phyloP scores from a whole-genome alignment of 2,888 invertebrate species.

The Achlya flavicornis region DNA sequence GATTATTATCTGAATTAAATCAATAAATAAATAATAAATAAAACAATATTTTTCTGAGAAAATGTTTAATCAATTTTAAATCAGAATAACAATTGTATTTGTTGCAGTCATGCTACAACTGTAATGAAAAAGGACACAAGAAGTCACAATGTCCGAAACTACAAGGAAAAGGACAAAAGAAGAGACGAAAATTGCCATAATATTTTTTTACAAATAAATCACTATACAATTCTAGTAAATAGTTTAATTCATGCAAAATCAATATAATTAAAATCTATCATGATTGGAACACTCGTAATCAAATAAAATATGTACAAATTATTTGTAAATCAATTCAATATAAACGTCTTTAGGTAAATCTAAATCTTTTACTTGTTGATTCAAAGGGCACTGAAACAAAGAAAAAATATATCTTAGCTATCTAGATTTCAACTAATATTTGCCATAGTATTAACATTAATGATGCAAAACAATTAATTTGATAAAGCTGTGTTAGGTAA shows the following conservation, averaged over 20 bases:
- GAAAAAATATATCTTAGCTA: conserved; percentile 5
- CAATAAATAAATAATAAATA: no score
- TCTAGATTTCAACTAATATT: background rate
- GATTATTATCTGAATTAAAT: no score
- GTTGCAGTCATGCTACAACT: conserved; percentile 84
- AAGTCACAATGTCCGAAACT: conserved; percentile 77
- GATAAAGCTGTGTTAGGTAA: no score
- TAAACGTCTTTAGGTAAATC: conserved; percentile 13
- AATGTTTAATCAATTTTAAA: conserved; percentile 1
- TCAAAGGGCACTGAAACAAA: conserved; percentile 47
- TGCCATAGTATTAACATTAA: no score
- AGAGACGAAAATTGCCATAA: conserved; percentile 60
- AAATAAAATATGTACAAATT: conserved; percentile 33
- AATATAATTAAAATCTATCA: conserved; percentile 39
- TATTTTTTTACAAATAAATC: conserved; percentile 53
- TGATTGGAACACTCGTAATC: conserved; percentile 41
- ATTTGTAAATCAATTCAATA: conserved; percentile 35
- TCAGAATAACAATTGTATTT: conserved; percentile 15
- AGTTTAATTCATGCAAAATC: conserved; percentile 35
- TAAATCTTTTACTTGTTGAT: background rate
- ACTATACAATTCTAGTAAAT: conserved; percentile 34
- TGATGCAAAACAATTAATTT: no score
- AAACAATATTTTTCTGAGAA: no score
- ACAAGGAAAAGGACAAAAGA: conserved; percentile 51
- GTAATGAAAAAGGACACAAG: conserved; percentile 83